Percentiles rank a stretch among this genome's conserved stretches.
phyloP scores from a whole-genome alignment of 1,140 invertebrate species.

The Atta texana region DNA sequence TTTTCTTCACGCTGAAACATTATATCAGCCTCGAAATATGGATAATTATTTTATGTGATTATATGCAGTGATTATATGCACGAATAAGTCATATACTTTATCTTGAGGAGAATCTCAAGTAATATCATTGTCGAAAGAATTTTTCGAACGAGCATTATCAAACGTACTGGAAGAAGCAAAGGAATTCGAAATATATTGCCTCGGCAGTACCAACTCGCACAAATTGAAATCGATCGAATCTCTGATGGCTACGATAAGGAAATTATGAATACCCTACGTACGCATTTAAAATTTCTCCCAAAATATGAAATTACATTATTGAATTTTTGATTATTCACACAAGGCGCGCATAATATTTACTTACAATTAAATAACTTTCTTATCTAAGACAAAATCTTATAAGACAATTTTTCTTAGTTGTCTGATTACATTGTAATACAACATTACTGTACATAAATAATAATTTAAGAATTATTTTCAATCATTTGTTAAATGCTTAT shows the following conservation, averaged over 20 bases:
- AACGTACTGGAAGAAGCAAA: conserved; percentile 30
- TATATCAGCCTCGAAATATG: not conserved
- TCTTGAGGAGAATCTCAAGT: not conserved
- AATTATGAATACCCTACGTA: conserved; percentile 28
- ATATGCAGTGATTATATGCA: not conserved
- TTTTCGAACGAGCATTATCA: conserved; percentile 26
- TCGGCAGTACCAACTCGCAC: not conserved
- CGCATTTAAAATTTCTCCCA: not conserved
- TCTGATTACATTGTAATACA: not conserved
- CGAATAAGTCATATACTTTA: not conserved
- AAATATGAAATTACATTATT: not conserved
- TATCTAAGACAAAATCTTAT: not conserved
- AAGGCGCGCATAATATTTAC: not conserved
- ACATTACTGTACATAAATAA: not conserved
- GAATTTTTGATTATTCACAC: not conserved
- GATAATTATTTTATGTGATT: conserved; percentile 17
- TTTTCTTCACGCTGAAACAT: not conserved
- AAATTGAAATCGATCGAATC: conserved; percentile 54
- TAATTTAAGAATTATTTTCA: not conserved
- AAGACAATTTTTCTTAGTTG: not conserved
- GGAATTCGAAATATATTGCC: conserved; percentile 39
- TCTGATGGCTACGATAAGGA: conserved; percentile 1
- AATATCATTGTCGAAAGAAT: not conserved
- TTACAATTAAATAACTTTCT: not conserved
- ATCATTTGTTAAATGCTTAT: not conserved